phyloP scores from a whole-genome alignment of 2,888 invertebrate genomes.

The Mimumesa dahlbomi region DNA sequence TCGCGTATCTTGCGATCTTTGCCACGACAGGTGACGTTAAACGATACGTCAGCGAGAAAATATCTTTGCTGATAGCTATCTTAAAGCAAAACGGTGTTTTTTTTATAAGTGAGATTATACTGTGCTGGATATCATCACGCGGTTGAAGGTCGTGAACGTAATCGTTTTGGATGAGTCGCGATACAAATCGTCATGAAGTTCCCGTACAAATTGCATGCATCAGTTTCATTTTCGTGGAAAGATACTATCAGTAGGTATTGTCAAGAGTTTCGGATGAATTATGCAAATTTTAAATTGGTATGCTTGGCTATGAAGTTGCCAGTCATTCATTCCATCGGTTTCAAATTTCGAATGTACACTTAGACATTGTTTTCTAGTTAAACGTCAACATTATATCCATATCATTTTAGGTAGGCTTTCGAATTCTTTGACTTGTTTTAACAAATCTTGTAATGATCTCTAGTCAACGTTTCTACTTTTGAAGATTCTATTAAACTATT shows the following conservation, averaged over 20 bases:
- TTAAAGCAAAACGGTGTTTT: no score
- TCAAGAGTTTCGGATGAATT: slow-evolving; percentile 20
- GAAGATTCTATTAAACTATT: no score
- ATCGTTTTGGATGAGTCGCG: slow-evolving; percentile 28
- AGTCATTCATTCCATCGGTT: background rate
- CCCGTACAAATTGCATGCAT: slow-evolving; percentile 28
- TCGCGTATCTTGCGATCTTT: background rate
- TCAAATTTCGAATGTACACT: background rate
- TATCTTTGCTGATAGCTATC: no score
- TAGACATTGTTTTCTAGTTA: background rate
- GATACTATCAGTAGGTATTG: slow-evolving; percentile 23
- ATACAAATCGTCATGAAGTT: slow-evolving; percentile 24
- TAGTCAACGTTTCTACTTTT: no score
- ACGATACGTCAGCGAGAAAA: slow-evolving; percentile 4
- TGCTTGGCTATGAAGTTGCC: background rate
- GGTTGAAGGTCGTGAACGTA: slow-evolving; percentile 23
- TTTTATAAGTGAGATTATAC: no score
- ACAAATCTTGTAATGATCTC: no score
- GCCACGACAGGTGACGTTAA: slow-evolving; percentile 12
- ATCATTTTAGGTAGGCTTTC: no score
- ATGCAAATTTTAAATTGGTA: slow-evolving; percentile 23
- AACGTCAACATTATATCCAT: no score
- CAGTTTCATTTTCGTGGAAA: slow-evolving; percentile 7
- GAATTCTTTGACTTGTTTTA: no score
- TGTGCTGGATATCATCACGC: no score